Evolutionary conservation across 2,113 vertebrate species (phyloP).

Genomic region (Tragelaphus imberbis): DNA sequence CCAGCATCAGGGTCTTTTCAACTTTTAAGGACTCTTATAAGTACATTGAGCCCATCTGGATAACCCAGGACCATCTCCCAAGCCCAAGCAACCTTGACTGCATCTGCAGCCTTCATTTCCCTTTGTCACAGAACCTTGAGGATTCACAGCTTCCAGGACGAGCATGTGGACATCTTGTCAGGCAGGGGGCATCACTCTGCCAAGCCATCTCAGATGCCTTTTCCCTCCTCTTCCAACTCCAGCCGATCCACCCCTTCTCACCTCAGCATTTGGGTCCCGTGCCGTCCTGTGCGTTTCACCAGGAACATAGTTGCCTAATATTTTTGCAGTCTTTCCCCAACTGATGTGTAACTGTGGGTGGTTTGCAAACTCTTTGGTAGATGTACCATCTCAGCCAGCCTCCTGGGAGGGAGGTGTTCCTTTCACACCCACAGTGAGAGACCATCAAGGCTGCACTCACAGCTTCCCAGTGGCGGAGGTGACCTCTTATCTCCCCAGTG

Average conservation of each 20-base stretch:
- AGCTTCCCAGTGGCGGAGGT: neutral
- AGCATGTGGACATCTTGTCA: accelerated
- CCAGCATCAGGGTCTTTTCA: neutral
- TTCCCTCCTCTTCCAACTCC: neutral
- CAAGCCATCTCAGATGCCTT: accelerated
- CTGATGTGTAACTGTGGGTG: neutral
- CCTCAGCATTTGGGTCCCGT: accelerated
- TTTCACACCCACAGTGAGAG: neutral
- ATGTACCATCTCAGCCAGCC: accelerated
- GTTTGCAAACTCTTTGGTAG: neutral
- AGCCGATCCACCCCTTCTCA: neutral
- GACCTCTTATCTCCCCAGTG: accelerated
- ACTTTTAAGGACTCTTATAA: neutral
- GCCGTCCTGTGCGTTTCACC: accelerated
- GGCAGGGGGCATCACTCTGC: neutral
- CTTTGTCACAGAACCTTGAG: accelerated
- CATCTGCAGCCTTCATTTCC: neutral
- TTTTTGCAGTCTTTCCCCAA: neutral
- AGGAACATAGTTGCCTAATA: accelerated
- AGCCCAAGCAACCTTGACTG: neutral
- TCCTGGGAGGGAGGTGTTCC: neutral
- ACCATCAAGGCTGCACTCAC: neutral
- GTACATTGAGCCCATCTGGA: accelerated
- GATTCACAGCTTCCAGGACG: neutral
- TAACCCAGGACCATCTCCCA: no score